Base-by-base conservation (phyloP, 2,113 vertebrate genomes). In the Xiphophorus couchianus region DNA sequence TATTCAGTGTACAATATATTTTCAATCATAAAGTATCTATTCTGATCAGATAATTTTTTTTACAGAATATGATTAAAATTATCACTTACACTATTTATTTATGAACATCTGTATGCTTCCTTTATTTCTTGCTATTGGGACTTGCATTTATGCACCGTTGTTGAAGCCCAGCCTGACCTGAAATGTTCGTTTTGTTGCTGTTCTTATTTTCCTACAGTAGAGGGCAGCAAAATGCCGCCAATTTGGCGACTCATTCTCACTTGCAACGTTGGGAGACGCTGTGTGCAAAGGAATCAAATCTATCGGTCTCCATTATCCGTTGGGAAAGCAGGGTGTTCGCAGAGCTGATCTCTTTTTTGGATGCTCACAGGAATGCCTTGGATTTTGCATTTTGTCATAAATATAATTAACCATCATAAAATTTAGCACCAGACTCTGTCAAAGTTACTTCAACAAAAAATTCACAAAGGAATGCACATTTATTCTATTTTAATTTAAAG, bases 231-330 rank as follows among this genome's bases (percentile, higher is more conserved):
- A 13, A 42, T 25, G 39, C 62, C 4, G 64, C 60, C 15, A 5
- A 78, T 74, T 2, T 13, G 33, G 27, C 0, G 60, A 22, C 17
- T 78, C 27, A 8, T 77, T 31, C 69, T 76, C 44, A 0, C 27
- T 28, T 25, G 5, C 31, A 66, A 82, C 89, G 33, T 78, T 77
- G 67, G 90, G 90, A 85, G 89, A 81, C 85, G 90, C 91, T 91
- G 86, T 93, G 76, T 61, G 85, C 69, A 76, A 82, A 88, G 77
- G 42, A 74, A 90, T 90, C 29, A 67, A 27, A 44, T 78, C 33
- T n/a, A 15, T 28, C 39, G 5, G 22, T 66, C 15, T 15, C 48
- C 48, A 25, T 3, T 69, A 14, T 61, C 3, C 60, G 1, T 7
- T 66, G 61, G 71, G 19, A n/a, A 39, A 30, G 58, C 39, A 19